Evolutionary conservation across 2,888 invertebrate species (phyloP).

Genomic region (Acanthococcus lagerstroemiae): DNA sequence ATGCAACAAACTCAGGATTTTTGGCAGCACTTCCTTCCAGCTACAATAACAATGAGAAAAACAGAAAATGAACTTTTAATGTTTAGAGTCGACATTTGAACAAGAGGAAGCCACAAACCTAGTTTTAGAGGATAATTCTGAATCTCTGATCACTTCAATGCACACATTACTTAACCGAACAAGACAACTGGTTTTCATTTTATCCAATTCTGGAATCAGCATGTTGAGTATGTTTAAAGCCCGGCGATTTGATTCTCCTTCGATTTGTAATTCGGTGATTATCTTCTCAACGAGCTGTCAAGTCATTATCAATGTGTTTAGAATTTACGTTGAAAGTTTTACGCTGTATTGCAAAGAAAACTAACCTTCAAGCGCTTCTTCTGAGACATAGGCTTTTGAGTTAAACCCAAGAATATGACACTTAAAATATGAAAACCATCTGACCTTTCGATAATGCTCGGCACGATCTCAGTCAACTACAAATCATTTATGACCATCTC

Average conservation of each 20-base stretch:
- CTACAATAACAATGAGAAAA: conserved; percentile 41
- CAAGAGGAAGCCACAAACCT: conserved; percentile 37
- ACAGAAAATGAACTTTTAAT: neutral
- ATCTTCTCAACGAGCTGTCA: conserved; percentile 12
- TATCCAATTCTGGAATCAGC: conserved; percentile 43
- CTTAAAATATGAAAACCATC: conserved; percentile 1
- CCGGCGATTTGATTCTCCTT: neutral
- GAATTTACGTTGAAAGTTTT: neutral
- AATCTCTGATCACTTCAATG: conserved; percentile 45
- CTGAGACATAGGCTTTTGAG: conserved; percentile 13
- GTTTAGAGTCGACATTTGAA: neutral
- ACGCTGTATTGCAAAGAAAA: neutral
- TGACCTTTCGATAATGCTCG: neutral
- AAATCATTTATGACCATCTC: neutral
- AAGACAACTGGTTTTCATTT: conserved; percentile 47
- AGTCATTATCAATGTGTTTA: neutral
- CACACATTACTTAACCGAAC: conserved; percentile 50
- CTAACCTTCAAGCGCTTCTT: conserved; percentile 16
- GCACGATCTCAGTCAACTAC: conserved; percentile 1
- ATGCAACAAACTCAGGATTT: conserved; percentile 48
- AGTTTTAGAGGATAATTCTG: conserved; percentile 45
- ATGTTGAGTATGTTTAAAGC: neutral
- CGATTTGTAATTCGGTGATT: conserved; percentile 4
- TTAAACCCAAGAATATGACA: conserved; percentile 14
- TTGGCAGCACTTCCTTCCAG: conserved; percentile 59